phyloP scores from a whole-genome alignment of 2,888 invertebrate genomes.

The Malachius bipustulatus region DNA sequence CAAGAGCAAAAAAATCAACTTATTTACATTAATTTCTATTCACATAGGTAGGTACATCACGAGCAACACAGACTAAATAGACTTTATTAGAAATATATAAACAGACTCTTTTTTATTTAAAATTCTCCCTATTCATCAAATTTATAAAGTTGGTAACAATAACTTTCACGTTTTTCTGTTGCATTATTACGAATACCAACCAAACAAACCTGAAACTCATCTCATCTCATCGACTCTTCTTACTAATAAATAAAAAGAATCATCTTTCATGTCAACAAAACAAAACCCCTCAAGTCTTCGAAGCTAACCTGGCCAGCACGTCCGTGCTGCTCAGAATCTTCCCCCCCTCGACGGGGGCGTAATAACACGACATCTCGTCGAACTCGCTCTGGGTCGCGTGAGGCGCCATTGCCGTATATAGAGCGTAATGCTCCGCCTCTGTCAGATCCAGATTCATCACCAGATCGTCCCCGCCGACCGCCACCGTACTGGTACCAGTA shows the following conservation, averaged over 20 bases:
- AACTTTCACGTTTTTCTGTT: too few relatives aligned
- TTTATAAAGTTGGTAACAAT: too few relatives aligned
- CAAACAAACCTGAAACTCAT: conserved; percentile 11
- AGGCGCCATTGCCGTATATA: conserved; percentile 77
- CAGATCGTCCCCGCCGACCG: background rate
- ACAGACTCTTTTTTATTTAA: too few relatives aligned
- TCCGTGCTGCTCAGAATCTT: conserved; percentile 44
- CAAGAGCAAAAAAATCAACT: too few relatives aligned
- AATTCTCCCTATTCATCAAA: too few relatives aligned
- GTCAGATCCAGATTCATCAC: conserved; percentile 52
- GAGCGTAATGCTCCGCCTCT: conserved; percentile 78
- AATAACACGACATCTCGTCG: conserved; percentile 78
- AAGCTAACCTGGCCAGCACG: conserved; percentile 22
- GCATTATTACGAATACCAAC: conserved; percentile 16
- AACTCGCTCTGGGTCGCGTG: conserved; percentile 79
- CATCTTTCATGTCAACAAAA: conserved; percentile 4
- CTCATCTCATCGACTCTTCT: background rate
- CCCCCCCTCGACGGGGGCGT: conserved; percentile 70
- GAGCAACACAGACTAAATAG: too few relatives aligned
- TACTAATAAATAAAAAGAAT: conserved; percentile 1
- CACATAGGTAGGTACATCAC: too few relatives aligned
- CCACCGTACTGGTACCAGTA: background rate
- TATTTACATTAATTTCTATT: too few relatives aligned
- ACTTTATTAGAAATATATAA: too few relatives aligned
- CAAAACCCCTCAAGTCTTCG: conserved; percentile 19